Percentiles rank a stretch among this genome's conserved stretches.
phyloP scores from a whole-genome alignment of 2,113 vertebrate species.

The Ammospiza nelsoni region DNA sequence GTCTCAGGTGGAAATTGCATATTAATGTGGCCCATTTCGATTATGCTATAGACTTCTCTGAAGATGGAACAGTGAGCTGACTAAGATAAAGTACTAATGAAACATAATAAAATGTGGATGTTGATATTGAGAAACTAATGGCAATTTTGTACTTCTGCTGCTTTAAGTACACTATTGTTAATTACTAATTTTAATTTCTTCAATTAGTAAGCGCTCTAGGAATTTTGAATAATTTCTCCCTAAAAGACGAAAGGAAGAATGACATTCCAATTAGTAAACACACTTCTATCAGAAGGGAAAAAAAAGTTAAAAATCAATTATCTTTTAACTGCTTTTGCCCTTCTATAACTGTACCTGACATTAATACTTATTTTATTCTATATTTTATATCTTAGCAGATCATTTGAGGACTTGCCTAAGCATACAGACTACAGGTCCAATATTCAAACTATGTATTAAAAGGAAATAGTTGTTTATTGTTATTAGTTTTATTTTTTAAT shows the following conservation, averaged over 20 bases:
- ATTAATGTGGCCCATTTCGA: slow-evolving; percentile 48
- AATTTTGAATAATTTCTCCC: not conserved
- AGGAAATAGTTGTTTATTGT: not conserved
- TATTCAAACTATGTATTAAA: not conserved
- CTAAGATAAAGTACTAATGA: slow-evolving; percentile 12
- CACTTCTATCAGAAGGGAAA: not conserved
- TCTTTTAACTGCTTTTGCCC: not conserved
- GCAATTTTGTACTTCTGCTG: not conserved
- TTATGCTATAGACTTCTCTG: not conserved
- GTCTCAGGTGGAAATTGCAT: slow-evolving; percentile 18
- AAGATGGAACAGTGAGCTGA: not conserved
- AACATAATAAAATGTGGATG: not conserved
- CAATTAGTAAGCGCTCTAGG: not conserved
- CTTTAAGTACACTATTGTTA: not conserved
- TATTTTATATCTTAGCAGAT: not conserved
- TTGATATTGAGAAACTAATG: not conserved
- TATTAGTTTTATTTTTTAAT: not conserved
- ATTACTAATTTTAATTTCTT: slow-evolving; percentile 15
- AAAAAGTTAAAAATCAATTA: not conserved
- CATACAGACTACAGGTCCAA: not conserved
- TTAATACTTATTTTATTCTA: not conserved
- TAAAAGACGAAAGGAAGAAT: not conserved
- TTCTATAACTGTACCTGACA: not conserved
- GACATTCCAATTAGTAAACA: not conserved
- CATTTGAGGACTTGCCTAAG: not conserved